Conservation (phyloP, 2,113 vertebrate species). For the Solea solea region DNA sequence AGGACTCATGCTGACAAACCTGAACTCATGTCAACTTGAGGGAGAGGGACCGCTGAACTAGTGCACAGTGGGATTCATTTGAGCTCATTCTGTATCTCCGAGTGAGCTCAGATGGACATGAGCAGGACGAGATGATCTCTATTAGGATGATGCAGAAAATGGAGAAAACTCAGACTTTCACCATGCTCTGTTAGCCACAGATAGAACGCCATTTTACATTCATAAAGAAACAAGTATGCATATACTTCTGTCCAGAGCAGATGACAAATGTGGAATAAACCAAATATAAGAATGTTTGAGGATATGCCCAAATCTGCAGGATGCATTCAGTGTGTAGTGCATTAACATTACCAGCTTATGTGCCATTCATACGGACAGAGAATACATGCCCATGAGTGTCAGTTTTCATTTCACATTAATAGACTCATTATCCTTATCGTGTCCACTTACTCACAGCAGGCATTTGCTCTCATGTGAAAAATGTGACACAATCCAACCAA, state of each 20-base stretch:
- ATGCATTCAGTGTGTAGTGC: neutral
- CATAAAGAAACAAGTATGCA: neutral
- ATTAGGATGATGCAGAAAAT: conserved; percentile 60
- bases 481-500: neutral
- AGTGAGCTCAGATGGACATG: conserved; percentile 44
- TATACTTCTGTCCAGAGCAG: too few relatives aligned
- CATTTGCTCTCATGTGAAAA: neutral
- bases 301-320: neutral
- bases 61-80: conserved; percentile 39
- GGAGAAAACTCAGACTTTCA: conserved; percentile 31
- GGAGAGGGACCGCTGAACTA: conserved; percentile 9
- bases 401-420: neutral
- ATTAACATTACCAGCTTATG: neutral
- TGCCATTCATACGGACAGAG: neutral
- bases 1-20: conserved; percentile 49
- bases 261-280: too few relatives aligned
- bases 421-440: neutral
- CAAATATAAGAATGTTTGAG: too few relatives aligned
- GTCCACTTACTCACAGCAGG: neutral
- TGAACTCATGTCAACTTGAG: conserved; percentile 17
- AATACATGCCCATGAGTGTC: neutral
- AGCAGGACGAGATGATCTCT: conserved; percentile 28
- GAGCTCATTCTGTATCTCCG: conserved; percentile 37
- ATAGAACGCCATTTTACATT: neutral
- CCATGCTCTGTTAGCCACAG: conserved; percentile 34